These are phyloP conservation scores for Dryobotodes eremita DNA, from an alignment of 2,888 invertebrate genomes.

Conservation along the genomic window DNA sequence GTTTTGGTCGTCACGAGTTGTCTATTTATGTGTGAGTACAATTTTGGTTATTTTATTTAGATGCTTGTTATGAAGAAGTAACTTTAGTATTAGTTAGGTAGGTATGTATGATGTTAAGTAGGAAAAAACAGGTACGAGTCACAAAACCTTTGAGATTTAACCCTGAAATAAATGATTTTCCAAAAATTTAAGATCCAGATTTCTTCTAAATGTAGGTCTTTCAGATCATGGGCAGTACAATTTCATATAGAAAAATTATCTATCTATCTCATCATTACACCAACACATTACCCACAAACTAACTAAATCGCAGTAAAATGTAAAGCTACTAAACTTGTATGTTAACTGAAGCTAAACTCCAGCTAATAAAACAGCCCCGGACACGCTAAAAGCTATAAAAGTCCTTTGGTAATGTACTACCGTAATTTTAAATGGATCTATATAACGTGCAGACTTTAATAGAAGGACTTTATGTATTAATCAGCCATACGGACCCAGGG, in stretches of 20 bases:
- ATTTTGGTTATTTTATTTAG: conserved; percentile 21
- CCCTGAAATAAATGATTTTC: background rate
- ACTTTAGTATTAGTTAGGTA: background rate
- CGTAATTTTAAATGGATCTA: conserved; percentile 8
- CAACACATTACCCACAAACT: background rate
- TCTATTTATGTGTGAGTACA: conserved; percentile 33
- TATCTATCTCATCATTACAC: background rate
- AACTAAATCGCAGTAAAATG: background rate
- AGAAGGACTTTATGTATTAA: conserved; percentile 16
- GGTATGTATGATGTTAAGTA: background rate
- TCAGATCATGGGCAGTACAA: too few species aligned
- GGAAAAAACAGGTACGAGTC: background rate
- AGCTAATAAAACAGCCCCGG: conserved; percentile 30
- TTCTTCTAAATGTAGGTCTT: background rate
- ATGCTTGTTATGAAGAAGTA: conserved; percentile 7
- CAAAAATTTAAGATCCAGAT: background rate
- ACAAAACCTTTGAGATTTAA: background rate
- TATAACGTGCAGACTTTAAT: conserved; percentile 36
- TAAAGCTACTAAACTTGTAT: background rate
- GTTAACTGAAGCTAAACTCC: conserved; percentile 4
- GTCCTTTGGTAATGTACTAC: conserved; percentile 16
- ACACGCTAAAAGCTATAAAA: conserved; percentile 43
- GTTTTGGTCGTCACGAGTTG: conserved; percentile 62
- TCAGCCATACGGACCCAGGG: background rate
- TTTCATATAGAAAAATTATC: background rate